phyloP scores from a whole-genome alignment of 2,888 invertebrate genomes.

The Leptodirus hochenwartii region DNA sequence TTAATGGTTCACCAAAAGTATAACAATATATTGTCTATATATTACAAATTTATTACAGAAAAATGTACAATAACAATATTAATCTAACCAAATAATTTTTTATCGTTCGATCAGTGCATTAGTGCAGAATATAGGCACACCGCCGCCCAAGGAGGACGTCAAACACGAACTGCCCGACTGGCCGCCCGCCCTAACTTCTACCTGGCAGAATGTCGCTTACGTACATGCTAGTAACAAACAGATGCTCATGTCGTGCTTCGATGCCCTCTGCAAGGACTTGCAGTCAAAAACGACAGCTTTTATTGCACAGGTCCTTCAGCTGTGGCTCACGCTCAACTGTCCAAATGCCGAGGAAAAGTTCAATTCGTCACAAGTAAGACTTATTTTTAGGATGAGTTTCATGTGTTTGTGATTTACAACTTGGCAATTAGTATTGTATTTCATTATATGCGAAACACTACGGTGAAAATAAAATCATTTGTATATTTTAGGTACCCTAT shows the following conservation, averaged over 20 bases:
- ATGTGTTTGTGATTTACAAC: no score
- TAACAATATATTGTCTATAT: no score
- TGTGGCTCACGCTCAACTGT: constrained; percentile 72
- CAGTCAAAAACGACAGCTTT: constrained; percentile 52
- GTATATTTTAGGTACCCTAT: constrained; percentile 40
- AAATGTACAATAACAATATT: no score
- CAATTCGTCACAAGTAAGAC: constrained; percentile 34
- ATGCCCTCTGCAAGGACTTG: constrained; percentile 46
- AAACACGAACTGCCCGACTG: constrained; percentile 28
- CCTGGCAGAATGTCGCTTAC: constrained; percentile 37
- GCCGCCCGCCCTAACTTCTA: constrained; percentile 27
- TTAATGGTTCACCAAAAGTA: no score
- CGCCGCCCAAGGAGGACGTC: constrained; percentile 23
- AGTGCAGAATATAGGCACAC: constrained; percentile 21
- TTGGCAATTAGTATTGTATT: no score
- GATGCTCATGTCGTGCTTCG: constrained; percentile 52
- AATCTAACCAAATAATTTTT: no score
- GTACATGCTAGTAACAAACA: constrained; percentile 26
- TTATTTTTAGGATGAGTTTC: no score
- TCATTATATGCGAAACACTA: no score
- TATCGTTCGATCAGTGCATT: constrained; percentile 19
- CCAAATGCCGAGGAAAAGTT: constrained; percentile 30
- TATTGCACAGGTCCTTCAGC: constrained; percentile 65
- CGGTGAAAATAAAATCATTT: no score
- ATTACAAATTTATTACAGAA: no score